Evolutionary conservation across 2,113 vertebrate genomes (phyloP).

Genomic region (Regulus satrapa): DNA sequence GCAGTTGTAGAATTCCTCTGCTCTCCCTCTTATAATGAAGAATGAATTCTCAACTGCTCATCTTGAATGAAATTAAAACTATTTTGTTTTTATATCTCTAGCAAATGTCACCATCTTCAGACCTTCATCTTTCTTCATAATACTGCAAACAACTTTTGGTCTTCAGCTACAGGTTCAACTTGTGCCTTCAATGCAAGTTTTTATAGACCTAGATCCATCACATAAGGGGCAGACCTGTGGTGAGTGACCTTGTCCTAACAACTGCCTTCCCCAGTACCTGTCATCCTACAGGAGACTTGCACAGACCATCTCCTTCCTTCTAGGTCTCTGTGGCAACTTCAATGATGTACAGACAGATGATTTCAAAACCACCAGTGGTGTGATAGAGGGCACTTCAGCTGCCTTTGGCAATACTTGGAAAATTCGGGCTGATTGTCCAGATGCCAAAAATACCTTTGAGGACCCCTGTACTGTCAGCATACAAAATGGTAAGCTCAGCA

Average conservation of each 20-base stretch:
- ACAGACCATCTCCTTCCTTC: neutral
- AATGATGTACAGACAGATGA: slow-evolving; percentile 85
- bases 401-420: slow-evolving; percentile 89
- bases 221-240: slow-evolving; percentile 81
- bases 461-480: slow-evolving; percentile 85
- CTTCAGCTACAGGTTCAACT: slow-evolving; percentile 83
- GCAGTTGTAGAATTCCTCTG: neutral
- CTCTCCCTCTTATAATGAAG: neutral
- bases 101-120: slow-evolving; percentile 80
- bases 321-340: slow-evolving; percentile 95
- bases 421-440: slow-evolving; percentile 75
- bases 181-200: slow-evolving; percentile 85
- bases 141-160: slow-evolving; percentile 69
- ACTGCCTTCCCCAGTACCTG: neutral
- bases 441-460: slow-evolving; percentile 73
- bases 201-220: slow-evolving; percentile 62
- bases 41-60: neutral
- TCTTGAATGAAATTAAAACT: neutral
- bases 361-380: slow-evolving; percentile 78
- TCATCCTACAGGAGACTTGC: neutral
- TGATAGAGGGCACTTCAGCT: slow-evolving; percentile 84
- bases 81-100: slow-evolving; percentile 33
- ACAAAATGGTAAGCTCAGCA: slow-evolving; percentile 78
- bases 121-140: slow-evolving; percentile 86
- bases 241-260: slow-evolving; percentile 48